Base-by-base conservation (phyloP, 2,888 invertebrate genomes). In the Parascotia fuliginaria region DNA sequence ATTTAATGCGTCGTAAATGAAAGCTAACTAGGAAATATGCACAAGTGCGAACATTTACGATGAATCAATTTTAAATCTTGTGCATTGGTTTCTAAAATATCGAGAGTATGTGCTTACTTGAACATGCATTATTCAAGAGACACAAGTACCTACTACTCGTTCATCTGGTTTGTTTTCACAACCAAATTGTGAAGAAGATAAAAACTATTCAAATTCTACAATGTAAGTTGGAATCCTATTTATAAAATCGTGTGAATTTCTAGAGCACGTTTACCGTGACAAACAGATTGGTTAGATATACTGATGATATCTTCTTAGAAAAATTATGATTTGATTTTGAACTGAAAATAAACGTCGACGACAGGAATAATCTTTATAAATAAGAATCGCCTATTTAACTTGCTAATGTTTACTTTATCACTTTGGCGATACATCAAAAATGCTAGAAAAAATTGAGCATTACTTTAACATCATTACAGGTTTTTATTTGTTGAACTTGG, bases 211-310 rank as follows among this genome's bases (percentile, higher is more conserved):
- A 43, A 47, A 55, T 43, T 55, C 36, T 36, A 39, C 24, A 9
- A 55, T 44, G 40, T 33, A 37, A 55, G 62, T 55, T 54, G 39
- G 22, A 40, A 48, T 51, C 49, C 44, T 28, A 46, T 22, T 34
- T 32, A 48, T 22, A 51, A 33, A 42, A 42, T 60, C 32, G 60
- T 72, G 68, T 54, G 54, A 73, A 75, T 71, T 62, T 64, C 47
- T 58, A 48, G 37, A 45, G 41, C 74, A 75, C 73, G 71, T 57
- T 52, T 47, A 33, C 31, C 60, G 55, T 63, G 64, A 61, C 67
- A 60, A 65, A 58, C 55, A 61, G 48, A 43, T 60, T 46, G 33
- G 55, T 67, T 65, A 68, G 69, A 54, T 46, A 52, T 45, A 36
- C 39, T 55, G 50, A 54, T 28, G 56, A 51, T 62, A 41, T 44